These are phyloP conservation scores for Potamarius usumacintae DNA, from an alignment of 2,113 vertebrate genomes.

Conservation along the genomic window DNA sequence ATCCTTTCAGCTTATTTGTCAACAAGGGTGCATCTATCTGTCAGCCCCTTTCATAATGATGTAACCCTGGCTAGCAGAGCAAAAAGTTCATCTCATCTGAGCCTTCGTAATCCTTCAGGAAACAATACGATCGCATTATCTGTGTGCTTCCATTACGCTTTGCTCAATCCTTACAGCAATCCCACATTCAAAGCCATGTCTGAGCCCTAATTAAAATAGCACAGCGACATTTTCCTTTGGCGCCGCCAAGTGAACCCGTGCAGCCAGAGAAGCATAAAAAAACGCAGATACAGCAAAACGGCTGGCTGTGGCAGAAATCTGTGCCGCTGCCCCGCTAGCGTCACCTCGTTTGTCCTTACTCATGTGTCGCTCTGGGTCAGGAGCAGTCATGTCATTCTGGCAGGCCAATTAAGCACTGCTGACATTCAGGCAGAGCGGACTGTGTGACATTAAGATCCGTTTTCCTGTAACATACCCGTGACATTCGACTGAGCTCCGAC, in stretches of 20 bases:
- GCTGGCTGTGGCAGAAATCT: conserved; percentile 4
- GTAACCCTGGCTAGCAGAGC: background rate
- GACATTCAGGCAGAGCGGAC: conserved; percentile 71
- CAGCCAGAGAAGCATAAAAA: conserved; percentile 21
- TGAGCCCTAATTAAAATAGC: conserved; percentile 34
- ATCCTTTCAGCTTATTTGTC: background rate
- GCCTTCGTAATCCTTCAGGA: background rate
- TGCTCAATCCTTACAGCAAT: background rate
- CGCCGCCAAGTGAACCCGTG: conserved; percentile 10
- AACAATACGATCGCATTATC: background rate
- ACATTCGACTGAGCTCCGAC: conserved; percentile 61
- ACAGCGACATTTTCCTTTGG: conserved; percentile 45
- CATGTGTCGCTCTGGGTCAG: conserved; percentile 56
- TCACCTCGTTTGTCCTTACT: conserved; percentile 32
- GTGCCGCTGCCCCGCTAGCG: background rate
- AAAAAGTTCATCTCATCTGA: background rate
- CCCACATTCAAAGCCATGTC: background rate
- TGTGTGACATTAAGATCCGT: conserved; percentile 74
- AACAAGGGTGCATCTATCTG: background rate
- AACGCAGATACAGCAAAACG: conserved; percentile 27
- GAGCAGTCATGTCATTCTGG: conserved; percentile 62
- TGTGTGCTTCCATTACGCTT: background rate
- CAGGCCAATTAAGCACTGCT: conserved; percentile 71
- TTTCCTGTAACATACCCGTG: conserved; percentile 68
- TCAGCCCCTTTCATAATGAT: background rate